Evolutionary conservation across 2,888 invertebrate species (phyloP), one percentile per base, ranked within the genome.

Genomic region (Brachycybe producta): DNA sequence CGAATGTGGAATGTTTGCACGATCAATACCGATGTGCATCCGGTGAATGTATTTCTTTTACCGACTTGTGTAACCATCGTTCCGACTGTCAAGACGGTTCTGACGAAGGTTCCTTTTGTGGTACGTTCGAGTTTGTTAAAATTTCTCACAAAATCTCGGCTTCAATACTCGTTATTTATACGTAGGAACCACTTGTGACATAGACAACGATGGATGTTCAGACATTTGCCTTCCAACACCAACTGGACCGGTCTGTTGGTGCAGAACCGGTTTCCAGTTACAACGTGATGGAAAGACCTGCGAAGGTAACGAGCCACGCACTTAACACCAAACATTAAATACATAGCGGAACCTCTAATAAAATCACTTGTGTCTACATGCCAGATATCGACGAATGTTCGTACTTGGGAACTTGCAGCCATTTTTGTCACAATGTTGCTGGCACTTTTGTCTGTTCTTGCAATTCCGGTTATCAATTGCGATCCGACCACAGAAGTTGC

Each of bases 401-500:
- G 0, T 8, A 47, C 15, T 27, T 53, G 0, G 80, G 81, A 59
- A 61, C 72, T 1, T 74, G 75, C 56, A 60, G 55, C 23, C 59
- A 59, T 5, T 17, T 64, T 5, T 85, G 85, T 60, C 65, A 69
- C 19, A 69, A 74, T 19, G 78, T 80, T 1, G 84, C 85, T 0
- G 57, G 61, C 1, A 84, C 84, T 0, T 75, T 78, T 0, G 67
- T 68, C 3, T 87, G 87, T 63, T 60, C 63, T 1, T 86, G 86
- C 59, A 62, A 65, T 1, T 56, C 60, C 0, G 85, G 84, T 1
- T 82, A 73, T 62, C 61, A 63, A 13, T 61, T 79, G 30, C 62
- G 62, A 2, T 60, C 64, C 0, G 76, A 79, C 58, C 72, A 73
- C 27, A 66, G 63, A 41, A 65, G 67, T 21, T 86, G 86, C 57